Percentiles rank a stretch among this genome's conserved stretches.
Conservation (phyloP, 2,113 vertebrate species). For the Mormoops blainvillei region DNA sequence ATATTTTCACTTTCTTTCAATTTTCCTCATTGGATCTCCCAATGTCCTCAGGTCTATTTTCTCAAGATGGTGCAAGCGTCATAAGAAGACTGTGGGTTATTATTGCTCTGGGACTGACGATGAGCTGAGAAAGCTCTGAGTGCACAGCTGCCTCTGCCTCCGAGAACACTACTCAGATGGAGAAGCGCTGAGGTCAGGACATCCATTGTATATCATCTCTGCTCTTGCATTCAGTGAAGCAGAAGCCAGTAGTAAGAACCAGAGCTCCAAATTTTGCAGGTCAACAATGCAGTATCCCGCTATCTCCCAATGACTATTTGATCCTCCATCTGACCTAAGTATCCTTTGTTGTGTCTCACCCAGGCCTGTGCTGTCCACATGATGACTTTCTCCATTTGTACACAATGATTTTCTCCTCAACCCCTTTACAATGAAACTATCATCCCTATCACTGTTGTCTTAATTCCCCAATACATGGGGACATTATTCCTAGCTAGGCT, state of each 20-base stretch:
- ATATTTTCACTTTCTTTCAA: not conserved
- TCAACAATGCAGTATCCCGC: not conserved
- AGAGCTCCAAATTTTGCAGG: not conserved
- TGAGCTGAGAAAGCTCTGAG: not conserved
- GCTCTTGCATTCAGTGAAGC: not conserved
- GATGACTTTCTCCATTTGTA: not conserved
- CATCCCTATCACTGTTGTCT: not conserved
- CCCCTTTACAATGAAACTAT: not conserved
- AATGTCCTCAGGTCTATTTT: not conserved
- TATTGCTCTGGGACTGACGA: not conserved
- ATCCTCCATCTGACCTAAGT: not conserved
- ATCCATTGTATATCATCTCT: not conserved
- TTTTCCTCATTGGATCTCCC: not conserved
- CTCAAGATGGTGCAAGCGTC: not conserved
- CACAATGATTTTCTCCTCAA: not conserved
- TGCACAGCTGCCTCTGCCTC: rapidly evolving
- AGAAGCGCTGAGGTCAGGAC: not conserved
- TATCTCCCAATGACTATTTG: not conserved
- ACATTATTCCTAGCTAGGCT: not conserved
- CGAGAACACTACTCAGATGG: not conserved
- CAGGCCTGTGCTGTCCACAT: not conserved
- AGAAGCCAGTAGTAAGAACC: not conserved
- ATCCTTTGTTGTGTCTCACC: not conserved
- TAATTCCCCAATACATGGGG: not conserved
- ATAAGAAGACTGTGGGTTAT: not conserved